Evolutionary conservation across 2,797 vertebrate genomes (phyloP).

Genomic region (Labroides dimidiatus): DNA sequence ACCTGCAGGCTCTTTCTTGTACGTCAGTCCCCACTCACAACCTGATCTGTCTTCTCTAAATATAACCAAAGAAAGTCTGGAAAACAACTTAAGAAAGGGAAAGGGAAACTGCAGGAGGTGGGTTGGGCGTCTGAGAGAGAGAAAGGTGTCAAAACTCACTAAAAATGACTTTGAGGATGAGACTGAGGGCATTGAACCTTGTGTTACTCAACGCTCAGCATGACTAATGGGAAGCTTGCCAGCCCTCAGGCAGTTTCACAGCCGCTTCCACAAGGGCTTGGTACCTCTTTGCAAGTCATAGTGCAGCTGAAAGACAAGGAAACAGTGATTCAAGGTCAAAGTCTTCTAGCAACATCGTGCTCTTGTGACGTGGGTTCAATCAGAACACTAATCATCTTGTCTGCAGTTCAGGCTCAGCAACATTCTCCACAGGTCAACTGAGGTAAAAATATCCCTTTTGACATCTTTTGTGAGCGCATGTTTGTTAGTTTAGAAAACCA

Average conservation of each 20-base stretch:
- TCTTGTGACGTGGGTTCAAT: not conserved
- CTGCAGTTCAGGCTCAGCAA: not conserved
- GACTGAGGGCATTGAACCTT: too few relatives aligned
- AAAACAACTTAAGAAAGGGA: too few relatives aligned
- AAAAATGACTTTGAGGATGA: too few relatives aligned
- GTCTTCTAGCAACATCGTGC: not conserved
- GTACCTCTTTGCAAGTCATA: not conserved
- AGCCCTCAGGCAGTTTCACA: not conserved
- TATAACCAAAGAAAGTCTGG: too few relatives aligned
- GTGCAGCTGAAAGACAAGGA: not conserved
- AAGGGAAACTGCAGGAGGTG: too few relatives aligned
- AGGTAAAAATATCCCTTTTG: not conserved
- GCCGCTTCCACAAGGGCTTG: not conserved
- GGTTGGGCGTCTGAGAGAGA: too few relatives aligned
- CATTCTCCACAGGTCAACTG: not conserved
- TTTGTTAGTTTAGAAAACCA: not conserved
- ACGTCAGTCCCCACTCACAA: too few relatives aligned
- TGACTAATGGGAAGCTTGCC: not conserved
- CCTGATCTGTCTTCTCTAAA: too few relatives aligned
- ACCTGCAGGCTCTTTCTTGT: too few relatives aligned
- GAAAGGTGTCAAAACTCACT: too few relatives aligned
- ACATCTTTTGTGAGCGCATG: fast-evolving
- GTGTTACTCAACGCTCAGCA: not conserved
- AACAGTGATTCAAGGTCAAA: not conserved
- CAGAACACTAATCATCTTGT: fast-evolving